Base-by-base conservation (phyloP, 2,888 invertebrate species). In the Diplazon laetatorius region DNA sequence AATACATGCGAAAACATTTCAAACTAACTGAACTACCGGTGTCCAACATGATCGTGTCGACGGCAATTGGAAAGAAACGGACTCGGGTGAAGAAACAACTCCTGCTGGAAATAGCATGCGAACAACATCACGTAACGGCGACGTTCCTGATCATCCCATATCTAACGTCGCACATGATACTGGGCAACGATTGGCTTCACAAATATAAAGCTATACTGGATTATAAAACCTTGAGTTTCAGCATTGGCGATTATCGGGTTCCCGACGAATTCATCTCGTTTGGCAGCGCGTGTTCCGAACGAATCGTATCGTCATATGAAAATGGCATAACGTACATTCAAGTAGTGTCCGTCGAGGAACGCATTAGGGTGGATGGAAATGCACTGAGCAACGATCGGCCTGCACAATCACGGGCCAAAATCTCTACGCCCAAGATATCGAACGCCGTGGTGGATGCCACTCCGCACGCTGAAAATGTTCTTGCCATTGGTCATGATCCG, bases 91-190 rank as follows among this genome's bases (percentile, higher is more conserved):
- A 22, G 2, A 60, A 18, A 20, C 60, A 60, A 42, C 2, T 60
- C 9, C 14, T 22, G 1, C n/a, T 60, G 18, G 60, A 60, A 2
- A 12, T 42, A 1, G 20, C 1, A 1, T 8, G 18, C 4, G 60
- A 42, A 1, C 35, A 2, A 1, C 55, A 18, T 57, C 1, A 12
- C 0, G 22, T 76, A 1, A 16, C 2, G 10, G 30, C 57, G 5
- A 39, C 25, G n/a, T 78, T 76, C 70, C 44, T 78, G 10, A 35
- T 77, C 12, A 59, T 81, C 6, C 75, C 74, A 1, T 30, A 59
- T n/a, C 44, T 79, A 12, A 46, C 72, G 0, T 68, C 69, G 1
- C 44, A 52, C n/a, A 68, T 76, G 12, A 81, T 81, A 12, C 4
- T 79, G 3, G 79, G 71, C 8, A 81, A 60, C 12, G 60, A 60